A percentile compares a stretch with the other conserved stretches of the same genome.
These are phyloP conservation scores for Microcebus tavaratra DNA, from an alignment of 2,113 vertebrate genomes.

Conservation along the genomic window DNA sequence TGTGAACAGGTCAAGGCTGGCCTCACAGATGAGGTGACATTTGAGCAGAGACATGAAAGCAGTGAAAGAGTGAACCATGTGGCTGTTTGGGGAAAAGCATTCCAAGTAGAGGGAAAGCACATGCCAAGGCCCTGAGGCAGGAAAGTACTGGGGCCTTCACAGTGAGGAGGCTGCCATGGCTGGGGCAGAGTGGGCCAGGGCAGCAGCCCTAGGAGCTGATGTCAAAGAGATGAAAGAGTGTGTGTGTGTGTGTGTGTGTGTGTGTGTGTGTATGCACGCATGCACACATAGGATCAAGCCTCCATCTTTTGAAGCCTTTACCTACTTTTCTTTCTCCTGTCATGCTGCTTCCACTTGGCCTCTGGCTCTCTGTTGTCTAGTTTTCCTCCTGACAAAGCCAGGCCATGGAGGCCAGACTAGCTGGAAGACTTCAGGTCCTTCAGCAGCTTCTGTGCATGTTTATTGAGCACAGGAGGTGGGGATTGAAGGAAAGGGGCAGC, in stretches of 20 bases:
- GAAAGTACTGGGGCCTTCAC: not conserved
- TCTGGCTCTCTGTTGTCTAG: not conserved
- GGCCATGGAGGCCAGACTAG: not conserved
- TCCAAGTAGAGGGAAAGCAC: not conserved
- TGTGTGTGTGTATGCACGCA: fast-evolving
- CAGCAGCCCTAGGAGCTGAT: not conserved
- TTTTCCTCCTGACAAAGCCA: not conserved
- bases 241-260: too few species aligned
- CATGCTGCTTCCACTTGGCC: not conserved
- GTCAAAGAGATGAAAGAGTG: not conserved
- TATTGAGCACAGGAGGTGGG: fast-evolving
- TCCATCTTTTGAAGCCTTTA: not conserved
- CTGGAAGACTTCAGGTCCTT: not conserved
- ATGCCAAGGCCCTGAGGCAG: not conserved
- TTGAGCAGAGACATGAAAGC: not conserved
- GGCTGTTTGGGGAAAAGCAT: not conserved
- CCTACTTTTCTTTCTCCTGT: not conserved
- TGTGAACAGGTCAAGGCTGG: not conserved
- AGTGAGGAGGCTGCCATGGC: not conserved
- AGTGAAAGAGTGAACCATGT: not conserved
- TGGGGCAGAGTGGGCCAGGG: not conserved
- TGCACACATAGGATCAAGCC: not conserved
- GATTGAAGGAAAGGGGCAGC: not conserved
- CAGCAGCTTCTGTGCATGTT: not conserved
- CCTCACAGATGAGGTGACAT: not conserved